Base-by-base conservation (phyloP, 2,113 vertebrate species). In the Leptodactylus fuscus region DNA sequence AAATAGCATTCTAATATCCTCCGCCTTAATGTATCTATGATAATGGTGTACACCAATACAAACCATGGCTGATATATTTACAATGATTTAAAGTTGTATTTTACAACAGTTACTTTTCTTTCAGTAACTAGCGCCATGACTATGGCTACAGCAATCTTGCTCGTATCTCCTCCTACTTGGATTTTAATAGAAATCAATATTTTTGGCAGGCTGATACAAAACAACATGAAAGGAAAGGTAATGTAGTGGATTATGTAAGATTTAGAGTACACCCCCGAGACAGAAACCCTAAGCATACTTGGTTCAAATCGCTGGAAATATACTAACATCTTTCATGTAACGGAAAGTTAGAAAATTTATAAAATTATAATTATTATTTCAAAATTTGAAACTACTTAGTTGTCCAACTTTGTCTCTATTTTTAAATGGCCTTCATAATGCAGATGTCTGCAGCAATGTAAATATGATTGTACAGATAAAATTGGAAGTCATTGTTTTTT, bases 401-500 rank as follows among this genome's bases (percentile, higher is more conserved):
- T 44, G 34, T 18, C 8, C 44, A 74, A 74, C 71, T 48, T 46
- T 74, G 41, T 74, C 29, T 2, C 48, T 9, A 75, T 75, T 29
- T 24, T 48, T 75, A 48, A 32, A 67, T 67, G 24, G 73, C 46
- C 73, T 49, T 29, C 41, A 16, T 49, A 49, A 75, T 49, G 73
- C n/a, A 49, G 27, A 75, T 75, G n/a, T 75, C 32, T 15, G 13
- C 32, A n/a, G 18, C 44, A 49, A 75, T 29, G n/a, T 75, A 75
- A 49, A 48, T 49, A 44, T 18, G 44, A 49, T 75, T 75, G 12
- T 75, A 75, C 24, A 49, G 44, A 75, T 75, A 27, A 32, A 75
- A 75, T 75, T 49, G 73, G n/a, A 81, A 67, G 67, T 65, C 58
- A 70, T 70, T 70, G 80, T 51, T 20, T 81, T 78, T 81, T 51